Conservation (phyloP, 2,888 invertebrate species). For the Caradrina clavipalpis region DNA sequence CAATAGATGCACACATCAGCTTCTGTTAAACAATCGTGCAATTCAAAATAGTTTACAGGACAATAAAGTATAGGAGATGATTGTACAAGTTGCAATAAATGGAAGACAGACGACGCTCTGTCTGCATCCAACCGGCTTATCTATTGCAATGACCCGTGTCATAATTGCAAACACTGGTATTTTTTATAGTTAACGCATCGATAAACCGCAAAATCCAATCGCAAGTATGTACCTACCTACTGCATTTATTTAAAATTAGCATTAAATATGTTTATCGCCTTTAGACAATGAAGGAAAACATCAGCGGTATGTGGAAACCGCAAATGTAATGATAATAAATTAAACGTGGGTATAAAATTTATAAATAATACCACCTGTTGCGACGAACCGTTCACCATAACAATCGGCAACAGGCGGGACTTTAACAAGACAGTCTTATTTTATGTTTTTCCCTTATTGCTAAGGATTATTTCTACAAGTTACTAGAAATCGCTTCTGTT, state of each 20-base stretch:
- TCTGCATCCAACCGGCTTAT: slow-evolving; percentile 72
- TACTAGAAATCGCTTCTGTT: neutral
- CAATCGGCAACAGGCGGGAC: neutral
- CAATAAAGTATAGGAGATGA: slow-evolving; percentile 42
- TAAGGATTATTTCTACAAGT: neutral
- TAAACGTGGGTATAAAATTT: slow-evolving; percentile 11
- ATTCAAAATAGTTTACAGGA: slow-evolving; percentile 29
- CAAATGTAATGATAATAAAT: slow-evolving; percentile 29
- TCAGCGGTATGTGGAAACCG: slow-evolving; percentile 14
- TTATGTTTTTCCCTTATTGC: neutral
- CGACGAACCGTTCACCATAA: neutral
- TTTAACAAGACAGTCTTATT: neutral
- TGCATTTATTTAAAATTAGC: slow-evolving; percentile 22
- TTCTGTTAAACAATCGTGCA: slow-evolving; percentile 15
- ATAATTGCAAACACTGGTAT: slow-evolving; percentile 54
- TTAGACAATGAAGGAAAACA: slow-evolving; percentile 16
- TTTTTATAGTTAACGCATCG: slow-evolving; percentile 26
- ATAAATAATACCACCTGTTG: slow-evolving; percentile 28
- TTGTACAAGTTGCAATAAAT: slow-evolving; percentile 53
- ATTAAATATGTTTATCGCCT: slow-evolving; percentile 26
- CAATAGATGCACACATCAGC: slow-evolving; percentile 5
- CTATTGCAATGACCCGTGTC: slow-evolving; percentile 66
- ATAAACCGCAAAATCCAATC: slow-evolving; percentile 40
- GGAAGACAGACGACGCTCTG: slow-evolving; percentile 74
- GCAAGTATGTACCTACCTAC: too few species aligned